A percentile compares a stretch with the other conserved stretches of the same genome.
These are phyloP conservation scores for Drepana falcataria DNA, from an alignment of 2,888 invertebrate genomes.

Conservation along the genomic window DNA sequence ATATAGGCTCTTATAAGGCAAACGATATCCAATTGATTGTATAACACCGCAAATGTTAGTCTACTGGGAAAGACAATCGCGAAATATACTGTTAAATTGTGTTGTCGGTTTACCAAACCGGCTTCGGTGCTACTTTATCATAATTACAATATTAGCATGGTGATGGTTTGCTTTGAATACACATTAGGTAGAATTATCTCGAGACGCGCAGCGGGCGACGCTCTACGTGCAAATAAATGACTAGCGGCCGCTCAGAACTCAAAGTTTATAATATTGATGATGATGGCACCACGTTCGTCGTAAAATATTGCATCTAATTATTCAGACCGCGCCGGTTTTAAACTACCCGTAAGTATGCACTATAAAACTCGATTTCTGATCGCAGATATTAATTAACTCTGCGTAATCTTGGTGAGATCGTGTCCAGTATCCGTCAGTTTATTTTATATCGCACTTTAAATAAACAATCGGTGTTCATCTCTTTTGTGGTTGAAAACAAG, in stretches of 20 bases:
- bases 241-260: constrained; percentile 5
- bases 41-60: not conserved
- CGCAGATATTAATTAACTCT: not conserved
- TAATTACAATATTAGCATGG: constrained; percentile 61
- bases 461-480: constrained; percentile 39
- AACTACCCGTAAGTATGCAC: not conserved
- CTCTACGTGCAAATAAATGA: constrained; percentile 35
- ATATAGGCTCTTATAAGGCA: too few species aligned
- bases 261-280: constrained; percentile 10
- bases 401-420: not conserved
- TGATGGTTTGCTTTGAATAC: constrained; percentile 50
- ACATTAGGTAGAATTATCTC: constrained; percentile 33
- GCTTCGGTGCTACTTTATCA: constrained; percentile 36
- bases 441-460: constrained; percentile 17
- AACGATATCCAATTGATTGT: too few species aligned
- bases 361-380: not conserved
- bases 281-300: constrained; percentile 4
- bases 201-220: constrained; percentile 15
- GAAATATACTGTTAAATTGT: not conserved
- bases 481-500: constrained; percentile 50
- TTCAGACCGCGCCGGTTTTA: constrained; percentile 1
- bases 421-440: too few species aligned
- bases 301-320: constrained; percentile 1
- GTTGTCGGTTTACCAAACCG: constrained; percentile 13
- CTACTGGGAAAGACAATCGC: not conserved